Conservation (phyloP, 2,113 vertebrate species). For the Tetraodon nigroviridis region DNA sequence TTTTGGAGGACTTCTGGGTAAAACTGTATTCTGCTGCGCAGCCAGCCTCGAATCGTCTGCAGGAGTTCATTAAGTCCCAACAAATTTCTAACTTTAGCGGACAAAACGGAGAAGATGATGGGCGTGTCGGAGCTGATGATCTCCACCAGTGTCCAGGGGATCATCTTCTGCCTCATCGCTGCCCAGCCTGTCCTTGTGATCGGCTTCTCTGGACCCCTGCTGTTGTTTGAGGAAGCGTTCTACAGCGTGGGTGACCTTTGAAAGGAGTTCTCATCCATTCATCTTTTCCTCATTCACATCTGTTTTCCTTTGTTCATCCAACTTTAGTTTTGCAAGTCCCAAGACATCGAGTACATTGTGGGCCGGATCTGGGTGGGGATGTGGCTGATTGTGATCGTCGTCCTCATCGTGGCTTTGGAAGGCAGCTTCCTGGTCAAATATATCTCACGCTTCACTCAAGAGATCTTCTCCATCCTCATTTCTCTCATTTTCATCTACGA, state of each 20-base stretch:
- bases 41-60: not conserved
- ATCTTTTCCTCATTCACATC: not conserved
- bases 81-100: conserved; percentile 69
- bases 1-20: conserved; percentile 92
- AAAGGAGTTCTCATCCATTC: not conserved
- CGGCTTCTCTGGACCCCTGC: conserved; percentile 91
- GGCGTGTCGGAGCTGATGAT: conserved; percentile 92
- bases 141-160: conserved; percentile 83
- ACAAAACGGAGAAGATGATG: conserved; percentile 84
- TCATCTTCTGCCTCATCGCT: conserved; percentile 85
- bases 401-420: conserved; percentile 86
- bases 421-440: conserved; percentile 92
- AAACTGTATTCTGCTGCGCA: not conserved
- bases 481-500: conserved; percentile 99
- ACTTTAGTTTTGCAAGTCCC: conserved; percentile 78
- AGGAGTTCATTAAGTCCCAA: not conserved
- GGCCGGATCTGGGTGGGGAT: conserved; percentile 94
- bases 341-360: conserved; percentile 82
- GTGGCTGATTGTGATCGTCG: conserved; percentile 89
- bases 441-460: conserved; percentile 96
- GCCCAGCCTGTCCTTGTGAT: conserved; percentile 92
- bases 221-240: conserved; percentile 94
- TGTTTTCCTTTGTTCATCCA: conserved; percentile 1
- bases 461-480: conserved; percentile 98
- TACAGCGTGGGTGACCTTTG: conserved; percentile 67